Percentiles rank a stretch among this genome's conserved stretches.
These are phyloP conservation scores for Psittacula derbiana DNA, from an alignment of 2,797 vertebrate species.

Conservation along the genomic window DNA sequence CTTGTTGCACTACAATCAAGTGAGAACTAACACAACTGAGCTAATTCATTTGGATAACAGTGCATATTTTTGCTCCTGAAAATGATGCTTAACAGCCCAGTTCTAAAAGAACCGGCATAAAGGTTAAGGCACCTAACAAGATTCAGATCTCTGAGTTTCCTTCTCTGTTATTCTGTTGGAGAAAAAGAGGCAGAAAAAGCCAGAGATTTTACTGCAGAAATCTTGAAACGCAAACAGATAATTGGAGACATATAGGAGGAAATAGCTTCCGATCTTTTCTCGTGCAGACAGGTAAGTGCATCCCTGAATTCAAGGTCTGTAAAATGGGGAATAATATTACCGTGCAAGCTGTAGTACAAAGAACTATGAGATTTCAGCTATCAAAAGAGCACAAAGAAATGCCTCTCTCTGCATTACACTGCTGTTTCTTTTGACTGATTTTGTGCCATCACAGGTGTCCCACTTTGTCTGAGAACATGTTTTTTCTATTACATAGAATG, in stretches of 20 bases:
- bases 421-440: neutral
- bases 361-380: neutral
- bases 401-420: neutral
- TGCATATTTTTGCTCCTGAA: conserved; percentile 53
- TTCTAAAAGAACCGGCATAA: conserved; percentile 17
- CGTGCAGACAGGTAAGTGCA: conserved; percentile 2
- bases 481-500: neutral
- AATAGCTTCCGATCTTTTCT: neutral
- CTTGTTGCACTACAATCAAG: conserved; percentile 23
- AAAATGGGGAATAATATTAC: neutral
- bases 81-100: neutral
- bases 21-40: conserved; percentile 30
- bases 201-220: neutral
- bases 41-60: conserved; percentile 39
- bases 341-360: neutral
- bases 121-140: neutral
- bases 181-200: neutral
- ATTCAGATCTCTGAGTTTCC: conserved; percentile 11
- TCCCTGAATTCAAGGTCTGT: neutral
- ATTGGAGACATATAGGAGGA: neutral
- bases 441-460: neutral
- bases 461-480: neutral
- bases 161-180: conserved; percentile 25
- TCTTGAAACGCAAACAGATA: conserved; percentile 19
- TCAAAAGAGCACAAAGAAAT: neutral